Evolutionary conservation across 2,888 invertebrate species (phyloP).

Genomic region (Tuta absoluta): DNA sequence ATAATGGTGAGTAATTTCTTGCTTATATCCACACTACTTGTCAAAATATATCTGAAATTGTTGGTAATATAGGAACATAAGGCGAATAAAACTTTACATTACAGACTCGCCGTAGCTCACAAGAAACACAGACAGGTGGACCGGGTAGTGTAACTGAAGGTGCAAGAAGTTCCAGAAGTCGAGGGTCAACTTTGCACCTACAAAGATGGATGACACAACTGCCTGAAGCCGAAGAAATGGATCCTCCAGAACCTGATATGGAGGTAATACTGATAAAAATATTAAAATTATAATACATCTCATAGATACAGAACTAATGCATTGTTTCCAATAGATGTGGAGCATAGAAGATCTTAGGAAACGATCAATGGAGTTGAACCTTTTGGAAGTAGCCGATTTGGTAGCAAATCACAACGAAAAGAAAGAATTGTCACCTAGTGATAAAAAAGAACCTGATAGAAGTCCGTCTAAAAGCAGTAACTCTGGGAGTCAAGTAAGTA

Average conservation of each 20-base stretch:
- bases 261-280: conserved; percentile 59
- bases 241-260: conserved; percentile 78
- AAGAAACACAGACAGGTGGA: conserved; percentile 71
- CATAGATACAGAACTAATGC: not conserved
- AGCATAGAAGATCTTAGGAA: conserved; percentile 87
- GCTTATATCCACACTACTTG: conserved; percentile 15
- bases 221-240: conserved; percentile 81
- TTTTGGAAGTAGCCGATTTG: conserved; percentile 76
- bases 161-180: conserved; percentile 79
- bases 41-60: not conserved
- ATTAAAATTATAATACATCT: not conserved
- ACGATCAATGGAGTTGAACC: conserved; percentile 85
- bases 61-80: not conserved
- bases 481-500: conserved; percentile 87
- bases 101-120: conserved; percentile 73
- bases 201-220: conserved; percentile 92
- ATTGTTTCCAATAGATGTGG: conserved; percentile 76
- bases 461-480: conserved; percentile 89
- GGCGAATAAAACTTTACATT: conserved; percentile 31
- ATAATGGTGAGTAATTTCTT: conserved; percentile 3
- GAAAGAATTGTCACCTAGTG: conserved; percentile 58
- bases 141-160: conserved; percentile 68
- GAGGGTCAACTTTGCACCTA: conserved; percentile 87
- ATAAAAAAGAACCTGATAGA: conserved; percentile 82
- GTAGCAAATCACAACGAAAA: conserved; percentile 57